phyloP scores from a whole-genome alignment of 1,140 invertebrate genomes.

The Zophobas morio region DNA sequence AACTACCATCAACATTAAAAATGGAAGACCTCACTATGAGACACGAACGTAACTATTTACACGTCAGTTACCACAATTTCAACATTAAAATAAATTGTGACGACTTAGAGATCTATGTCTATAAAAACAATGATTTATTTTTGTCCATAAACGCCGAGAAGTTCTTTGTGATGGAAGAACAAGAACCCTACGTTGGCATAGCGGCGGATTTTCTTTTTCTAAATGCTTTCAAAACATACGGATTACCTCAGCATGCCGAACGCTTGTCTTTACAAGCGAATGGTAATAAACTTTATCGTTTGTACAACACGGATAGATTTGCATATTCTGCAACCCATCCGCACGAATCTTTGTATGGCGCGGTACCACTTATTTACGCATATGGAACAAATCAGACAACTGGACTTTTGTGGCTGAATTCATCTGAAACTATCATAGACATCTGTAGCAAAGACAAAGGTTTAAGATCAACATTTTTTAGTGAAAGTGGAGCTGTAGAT shows the following conservation, averaged over 20 bases:
- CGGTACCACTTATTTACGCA: slow-evolving; percentile 92
- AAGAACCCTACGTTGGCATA: slow-evolving; percentile 64
- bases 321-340: slow-evolving; percentile 95
- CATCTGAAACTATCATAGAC: slow-evolving; percentile 98
- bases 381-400: slow-evolving; percentile 94
- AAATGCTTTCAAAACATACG: slow-evolving; percentile 91
- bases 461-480: slow-evolving; percentile 82
- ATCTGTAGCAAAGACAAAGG: slow-evolving; percentile 80
- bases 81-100: not conserved
- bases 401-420: slow-evolving; percentile 96
- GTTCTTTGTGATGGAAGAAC: slow-evolving; percentile 39
- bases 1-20: not conserved
- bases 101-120: slow-evolving; percentile 34
- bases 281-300: slow-evolving; percentile 86
- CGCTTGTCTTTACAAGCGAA: slow-evolving; percentile 89
- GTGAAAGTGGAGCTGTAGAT: slow-evolving; percentile 95
- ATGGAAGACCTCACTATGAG: not conserved
- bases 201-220: slow-evolving; percentile 86
- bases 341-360: slow-evolving; percentile 95
- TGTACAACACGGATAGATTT: slow-evolving; percentile 98
- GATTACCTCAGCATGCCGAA: slow-evolving; percentile 97
- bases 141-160: slow-evolving; percentile 32
- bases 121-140: slow-evolving; percentile 26
- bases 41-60: not conserved
- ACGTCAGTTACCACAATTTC: not conserved